Base-by-base conservation (phyloP, 2,797 vertebrate genomes). In the Podarcis siculus region DNA sequence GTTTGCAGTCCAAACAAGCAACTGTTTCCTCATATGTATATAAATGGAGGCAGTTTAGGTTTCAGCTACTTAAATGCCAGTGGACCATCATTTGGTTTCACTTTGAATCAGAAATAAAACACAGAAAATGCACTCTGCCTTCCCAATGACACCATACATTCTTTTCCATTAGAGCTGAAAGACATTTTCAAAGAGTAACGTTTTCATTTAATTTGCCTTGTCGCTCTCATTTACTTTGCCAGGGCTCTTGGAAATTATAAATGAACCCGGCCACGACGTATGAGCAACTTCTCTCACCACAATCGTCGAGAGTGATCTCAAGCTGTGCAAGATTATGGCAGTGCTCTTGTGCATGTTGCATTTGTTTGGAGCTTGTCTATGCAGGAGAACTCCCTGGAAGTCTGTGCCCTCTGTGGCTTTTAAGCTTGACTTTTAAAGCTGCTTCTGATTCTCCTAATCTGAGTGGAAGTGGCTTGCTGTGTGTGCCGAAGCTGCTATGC, bases 1-100 rank as follows among this genome's bases (percentile, higher is more conserved):
- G 71, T 69, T 73, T n/a, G 23, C 55, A 64, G 39, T 89, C n/a
- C 81, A 84, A 82, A 91, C 89, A 92, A 85, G 67, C 35, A 90
- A 58, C 73, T 87, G 67, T 89, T 93, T 91, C 64, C 71, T 58
- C 8, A 3, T 8, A 2, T 87, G 67, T 80, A n/a, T 83, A 58
- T 89, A 87, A 88, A 94, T 39, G 6, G 69, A 94, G 39, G 17
- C 79, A 82, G 61, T 87, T 95, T 66, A 76, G 30, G 91, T 88
- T 95, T 80, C 81, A 93, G 45, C 73, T 90, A 73, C 83, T 91
- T 92, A 82, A 92, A 90, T 87, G 90, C 42, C 61, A 81, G 55
- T 55, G 75, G 88, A 27, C 42, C 32, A 61, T 87, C 0, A 0
- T 90, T 93, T 91, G n/a, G 88, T 93, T 94, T 88, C 80, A 87